phyloP scores from a whole-genome alignment of 2,888 invertebrate species.

The Cheilosia soror region DNA sequence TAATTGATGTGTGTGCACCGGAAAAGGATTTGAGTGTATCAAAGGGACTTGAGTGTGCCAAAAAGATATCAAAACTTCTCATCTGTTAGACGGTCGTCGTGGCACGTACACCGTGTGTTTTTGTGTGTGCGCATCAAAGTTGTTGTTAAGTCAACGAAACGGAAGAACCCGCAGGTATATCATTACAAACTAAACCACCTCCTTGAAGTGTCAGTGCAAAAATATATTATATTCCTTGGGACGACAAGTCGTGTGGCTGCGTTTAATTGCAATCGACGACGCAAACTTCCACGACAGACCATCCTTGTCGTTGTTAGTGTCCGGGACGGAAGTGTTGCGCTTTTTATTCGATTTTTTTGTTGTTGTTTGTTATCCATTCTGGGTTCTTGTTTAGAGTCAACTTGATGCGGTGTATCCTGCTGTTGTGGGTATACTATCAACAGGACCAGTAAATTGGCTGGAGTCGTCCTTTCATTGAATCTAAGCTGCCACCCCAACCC shows the following conservation, averaged over 20 bases:
- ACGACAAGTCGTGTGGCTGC: slow-evolving; percentile 37
- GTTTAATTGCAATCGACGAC: slow-evolving; percentile 66
- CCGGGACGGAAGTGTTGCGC: slow-evolving; percentile 62
- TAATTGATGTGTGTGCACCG: slow-evolving; percentile 41
- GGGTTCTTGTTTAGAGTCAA: slow-evolving; percentile 22
- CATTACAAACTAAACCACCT: slow-evolving; percentile 8
- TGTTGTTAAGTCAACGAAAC: slow-evolving; percentile 40
- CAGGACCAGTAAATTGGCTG: slow-evolving; percentile 62
- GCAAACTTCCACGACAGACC: slow-evolving; percentile 40
- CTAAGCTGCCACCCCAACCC: slow-evolving; percentile 1
- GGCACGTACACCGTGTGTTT: slow-evolving; percentile 37
- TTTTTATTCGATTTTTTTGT: slow-evolving; percentile 18
- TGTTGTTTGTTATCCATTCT: not conserved
- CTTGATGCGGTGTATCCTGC: slow-evolving; percentile 54
- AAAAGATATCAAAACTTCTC: slow-evolving; percentile 50
- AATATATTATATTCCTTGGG: slow-evolving; percentile 32
- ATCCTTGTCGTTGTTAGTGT: slow-evolving; percentile 28
- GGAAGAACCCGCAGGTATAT: slow-evolving; percentile 41
- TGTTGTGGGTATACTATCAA: slow-evolving; percentile 34
- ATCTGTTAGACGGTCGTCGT: slow-evolving; percentile 41
- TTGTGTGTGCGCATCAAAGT: slow-evolving; percentile 44
- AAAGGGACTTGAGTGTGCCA: slow-evolving; percentile 37
- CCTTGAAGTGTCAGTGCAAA: slow-evolving; percentile 55
- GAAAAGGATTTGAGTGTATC: slow-evolving; percentile 34
- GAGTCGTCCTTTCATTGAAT: slow-evolving; percentile 58